These are phyloP conservation scores for Leptobrachium leishanense DNA, from an alignment of 2,113 vertebrate species.

Conservation along the genomic window DNA sequence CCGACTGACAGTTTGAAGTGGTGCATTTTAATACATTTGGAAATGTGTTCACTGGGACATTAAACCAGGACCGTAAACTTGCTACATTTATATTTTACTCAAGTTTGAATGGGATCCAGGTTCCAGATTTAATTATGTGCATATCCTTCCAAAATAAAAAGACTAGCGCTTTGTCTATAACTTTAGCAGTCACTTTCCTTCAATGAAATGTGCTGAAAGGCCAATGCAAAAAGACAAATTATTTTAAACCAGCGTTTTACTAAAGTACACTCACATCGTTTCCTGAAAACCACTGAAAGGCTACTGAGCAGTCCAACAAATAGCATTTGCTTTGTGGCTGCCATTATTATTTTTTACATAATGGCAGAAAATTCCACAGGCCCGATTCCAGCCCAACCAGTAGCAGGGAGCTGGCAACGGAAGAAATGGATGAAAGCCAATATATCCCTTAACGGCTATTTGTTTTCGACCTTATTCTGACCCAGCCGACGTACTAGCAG, in stretches of 20 bases:
- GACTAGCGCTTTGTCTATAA: conserved; percentile 2
- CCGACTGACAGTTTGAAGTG: conserved; percentile 36
- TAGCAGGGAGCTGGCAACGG: too few relatives aligned
- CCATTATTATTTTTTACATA: too few relatives aligned
- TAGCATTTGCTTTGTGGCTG: not conserved
- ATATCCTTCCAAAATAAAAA: conserved; percentile 17
- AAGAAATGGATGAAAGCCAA: too few relatives aligned
- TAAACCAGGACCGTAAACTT: conserved; percentile 41
- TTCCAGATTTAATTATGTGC: conserved; percentile 4
- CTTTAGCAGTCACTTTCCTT: not conserved
- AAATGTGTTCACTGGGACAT: conserved; percentile 44
- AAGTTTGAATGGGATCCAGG: conserved; percentile 10
- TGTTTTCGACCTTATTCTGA: too few relatives aligned
- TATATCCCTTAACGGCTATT: too few relatives aligned
- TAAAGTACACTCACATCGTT: not conserved
- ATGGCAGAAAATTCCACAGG: too few relatives aligned
- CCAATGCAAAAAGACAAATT: conserved; percentile 17
- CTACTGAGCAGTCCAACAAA: not conserved
- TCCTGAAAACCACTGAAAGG: not conserved
- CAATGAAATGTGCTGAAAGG: conserved; percentile 24
- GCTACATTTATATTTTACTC: conserved; percentile 17
- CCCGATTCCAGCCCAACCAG: too few relatives aligned
- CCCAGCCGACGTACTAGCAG: too few relatives aligned
- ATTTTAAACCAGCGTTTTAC: conserved; percentile 1
- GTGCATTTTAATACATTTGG: conserved; percentile 38